Evolutionary conservation across 2,888 invertebrate species (phyloP).

Genomic region (Alviniconcha strummeri): DNA sequence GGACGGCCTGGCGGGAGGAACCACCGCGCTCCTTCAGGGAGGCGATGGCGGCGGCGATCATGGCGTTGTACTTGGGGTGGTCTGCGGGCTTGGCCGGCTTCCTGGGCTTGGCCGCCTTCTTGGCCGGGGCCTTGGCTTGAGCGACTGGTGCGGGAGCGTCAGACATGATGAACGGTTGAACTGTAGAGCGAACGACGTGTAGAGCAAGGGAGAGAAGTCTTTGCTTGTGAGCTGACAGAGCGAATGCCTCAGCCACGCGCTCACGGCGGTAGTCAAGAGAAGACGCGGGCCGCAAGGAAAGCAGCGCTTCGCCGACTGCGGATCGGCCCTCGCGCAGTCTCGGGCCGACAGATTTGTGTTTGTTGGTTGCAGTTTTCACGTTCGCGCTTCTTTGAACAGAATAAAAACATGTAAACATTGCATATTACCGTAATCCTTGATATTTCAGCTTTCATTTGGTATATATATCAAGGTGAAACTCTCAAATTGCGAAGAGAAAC

Average conservation of each 20-base stretch:
- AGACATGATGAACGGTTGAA: neutral
- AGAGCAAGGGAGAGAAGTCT: neutral
- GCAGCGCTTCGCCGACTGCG: neutral
- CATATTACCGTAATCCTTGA: neutral
- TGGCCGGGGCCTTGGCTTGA: neutral
- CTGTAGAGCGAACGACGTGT: no score
- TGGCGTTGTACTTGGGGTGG: constrained; percentile 72
- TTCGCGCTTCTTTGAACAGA: neutral
- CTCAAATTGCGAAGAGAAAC: neutral
- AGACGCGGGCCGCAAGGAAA: neutral
- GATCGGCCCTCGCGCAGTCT: neutral
- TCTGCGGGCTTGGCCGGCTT: constrained; percentile 53
- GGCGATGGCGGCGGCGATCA: constrained; percentile 73
- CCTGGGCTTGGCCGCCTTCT: constrained; percentile 23
- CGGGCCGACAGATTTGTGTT: neutral
- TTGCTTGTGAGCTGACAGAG: neutral
- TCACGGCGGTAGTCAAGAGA: neutral
- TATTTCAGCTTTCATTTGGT: neutral
- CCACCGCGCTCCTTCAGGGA: constrained; percentile 73
- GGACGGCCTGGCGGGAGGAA: constrained; percentile 74
- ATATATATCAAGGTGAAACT: neutral
- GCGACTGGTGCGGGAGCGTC: neutral
- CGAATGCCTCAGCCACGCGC: neutral
- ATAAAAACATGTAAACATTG: neutral
- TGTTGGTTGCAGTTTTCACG: neutral